phyloP scores from a whole-genome alignment of 2,888 invertebrate species.

The Girardia tigrina region DNA sequence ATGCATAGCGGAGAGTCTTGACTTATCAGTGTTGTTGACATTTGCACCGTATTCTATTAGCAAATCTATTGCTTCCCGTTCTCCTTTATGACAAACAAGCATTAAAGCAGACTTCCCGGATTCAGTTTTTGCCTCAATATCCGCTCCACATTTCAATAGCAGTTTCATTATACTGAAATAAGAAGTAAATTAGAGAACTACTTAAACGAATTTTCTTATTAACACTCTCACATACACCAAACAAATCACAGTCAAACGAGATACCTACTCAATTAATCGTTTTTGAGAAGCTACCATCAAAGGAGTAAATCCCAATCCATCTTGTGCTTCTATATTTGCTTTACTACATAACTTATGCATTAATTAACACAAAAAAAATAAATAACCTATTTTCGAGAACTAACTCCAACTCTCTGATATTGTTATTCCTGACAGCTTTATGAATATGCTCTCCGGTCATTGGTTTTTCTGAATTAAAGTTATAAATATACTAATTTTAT shows the following conservation, averaged over 20 bases:
- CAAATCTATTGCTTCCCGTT: neutral
- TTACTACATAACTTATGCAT: neutral
- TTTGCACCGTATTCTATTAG: neutral
- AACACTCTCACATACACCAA: too few species aligned
- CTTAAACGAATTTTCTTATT: too few species aligned
- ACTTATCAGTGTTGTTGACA: neutral
- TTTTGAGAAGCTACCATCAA: neutral
- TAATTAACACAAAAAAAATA: neutral
- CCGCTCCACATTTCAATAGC: neutral
- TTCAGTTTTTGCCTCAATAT: neutral
- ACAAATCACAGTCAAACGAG: too few species aligned
- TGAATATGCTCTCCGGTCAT: neutral
- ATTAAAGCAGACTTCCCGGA: conserved; percentile 15
- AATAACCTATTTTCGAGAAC: neutral
- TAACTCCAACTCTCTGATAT: neutral
- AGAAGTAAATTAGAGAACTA: too few species aligned
- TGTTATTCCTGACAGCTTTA: neutral
- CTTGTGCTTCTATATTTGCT: neutral
- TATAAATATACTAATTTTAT: too few species aligned
- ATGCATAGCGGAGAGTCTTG: neutral
- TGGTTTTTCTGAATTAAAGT: neutral
- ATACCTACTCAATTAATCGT: neutral
- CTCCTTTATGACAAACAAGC: neutral
- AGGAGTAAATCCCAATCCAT: neutral
- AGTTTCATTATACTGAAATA: neutral